A percentile compares a stretch with the other conserved stretches of the same genome.
These are phyloP conservation scores for Lacerta viridis DNA, from an alignment of 2,797 vertebrate species.

Conservation along the genomic window DNA sequence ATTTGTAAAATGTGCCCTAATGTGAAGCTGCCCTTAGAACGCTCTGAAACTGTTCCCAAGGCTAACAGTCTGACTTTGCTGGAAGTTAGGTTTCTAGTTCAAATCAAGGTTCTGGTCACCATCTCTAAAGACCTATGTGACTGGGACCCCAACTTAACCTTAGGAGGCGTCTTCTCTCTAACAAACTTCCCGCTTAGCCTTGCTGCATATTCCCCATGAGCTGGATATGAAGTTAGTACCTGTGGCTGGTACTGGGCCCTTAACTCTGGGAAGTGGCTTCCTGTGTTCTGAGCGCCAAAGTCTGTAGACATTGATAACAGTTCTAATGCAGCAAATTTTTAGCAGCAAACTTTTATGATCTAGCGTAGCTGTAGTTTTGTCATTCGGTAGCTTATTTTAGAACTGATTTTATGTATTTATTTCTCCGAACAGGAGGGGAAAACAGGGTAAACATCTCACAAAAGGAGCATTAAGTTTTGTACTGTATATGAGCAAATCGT, in stretches of 20 bases:
- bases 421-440: not conserved
- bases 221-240: not conserved
- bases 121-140: not conserved
- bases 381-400: not conserved
- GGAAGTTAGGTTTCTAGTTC: not conserved
- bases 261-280: not conserved
- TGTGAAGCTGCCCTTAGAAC: not conserved
- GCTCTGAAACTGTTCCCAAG: not conserved
- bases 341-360: not conserved
- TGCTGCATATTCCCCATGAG: not conserved
- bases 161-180: not conserved
- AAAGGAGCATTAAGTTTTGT: not conserved
- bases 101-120: not conserved
- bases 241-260: not conserved
- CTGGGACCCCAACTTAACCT: not conserved
- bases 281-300: not conserved
- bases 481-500: not conserved
- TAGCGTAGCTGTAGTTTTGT: not conserved
- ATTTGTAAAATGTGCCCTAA: not conserved
- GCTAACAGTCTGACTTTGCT: not conserved
- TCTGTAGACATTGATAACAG: not conserved
- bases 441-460: conserved; percentile 4
- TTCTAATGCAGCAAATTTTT: not conserved
- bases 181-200: not conserved
- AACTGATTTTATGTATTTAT: conserved; percentile 2